Conservation (phyloP, 2,113 vertebrate genomes). For the Alaudala cheleensis region DNA sequence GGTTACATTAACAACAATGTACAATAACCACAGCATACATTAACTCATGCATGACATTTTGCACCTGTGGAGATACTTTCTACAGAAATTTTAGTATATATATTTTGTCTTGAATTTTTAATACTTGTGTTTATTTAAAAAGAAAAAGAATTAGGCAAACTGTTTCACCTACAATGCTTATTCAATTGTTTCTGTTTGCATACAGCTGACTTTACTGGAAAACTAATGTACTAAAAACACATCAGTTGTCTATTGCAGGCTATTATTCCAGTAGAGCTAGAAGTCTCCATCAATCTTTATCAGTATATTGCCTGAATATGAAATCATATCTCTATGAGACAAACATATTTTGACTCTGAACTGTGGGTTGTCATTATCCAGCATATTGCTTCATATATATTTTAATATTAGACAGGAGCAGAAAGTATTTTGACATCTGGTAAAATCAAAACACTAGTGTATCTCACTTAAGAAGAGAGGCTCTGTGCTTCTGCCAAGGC, state of each 20-base stretch:
- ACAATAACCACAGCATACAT: neutral
- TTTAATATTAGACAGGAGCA: neutral
- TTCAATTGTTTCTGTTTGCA: neutral
- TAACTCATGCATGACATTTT: neutral
- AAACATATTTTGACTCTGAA: neutral
- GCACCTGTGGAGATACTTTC: neutral
- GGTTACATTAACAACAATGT: neutral
- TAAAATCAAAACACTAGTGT: neutral
- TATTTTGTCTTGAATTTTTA: neutral
- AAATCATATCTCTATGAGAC: neutral
- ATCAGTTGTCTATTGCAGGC: neutral
- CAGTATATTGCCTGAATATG: neutral
- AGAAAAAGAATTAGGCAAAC: neutral
- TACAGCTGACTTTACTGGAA: neutral
- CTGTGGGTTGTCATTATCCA: neutral
- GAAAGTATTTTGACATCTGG: neutral
- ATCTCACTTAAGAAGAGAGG: neutral
- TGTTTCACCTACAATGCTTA: neutral
- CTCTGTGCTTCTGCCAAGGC: neutral
- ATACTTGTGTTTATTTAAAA: neutral
- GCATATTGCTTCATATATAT: neutral
- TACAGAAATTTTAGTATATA: neutral
- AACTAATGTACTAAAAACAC: neutral
- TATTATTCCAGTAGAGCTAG: neutral
- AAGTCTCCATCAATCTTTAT: neutral